Conservation (phyloP, 1,140 invertebrate species). For the Megathymus violae region DNA sequence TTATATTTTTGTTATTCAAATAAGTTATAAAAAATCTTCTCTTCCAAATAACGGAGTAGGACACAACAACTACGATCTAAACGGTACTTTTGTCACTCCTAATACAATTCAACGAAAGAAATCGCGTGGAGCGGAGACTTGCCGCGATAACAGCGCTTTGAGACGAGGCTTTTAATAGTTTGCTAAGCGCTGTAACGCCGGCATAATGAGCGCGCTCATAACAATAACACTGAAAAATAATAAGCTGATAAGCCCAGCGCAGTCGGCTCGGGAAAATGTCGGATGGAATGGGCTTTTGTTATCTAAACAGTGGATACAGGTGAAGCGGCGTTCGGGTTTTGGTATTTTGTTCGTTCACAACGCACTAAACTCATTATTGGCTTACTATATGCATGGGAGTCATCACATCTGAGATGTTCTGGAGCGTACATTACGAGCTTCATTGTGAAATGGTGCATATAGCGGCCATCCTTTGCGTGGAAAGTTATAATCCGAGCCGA, state of each 20-base stretch:
- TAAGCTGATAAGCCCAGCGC: conserved; percentile 45
- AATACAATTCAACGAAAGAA: conserved; percentile 17
- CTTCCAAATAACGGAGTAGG: background rate
- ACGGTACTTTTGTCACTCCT: conserved; percentile 43
- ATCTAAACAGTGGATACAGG: background rate
- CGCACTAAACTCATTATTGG: too few species aligned
- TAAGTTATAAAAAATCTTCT: background rate
- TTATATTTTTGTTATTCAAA: background rate
- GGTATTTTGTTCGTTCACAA: too few species aligned
- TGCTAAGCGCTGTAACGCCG: conserved; percentile 69
- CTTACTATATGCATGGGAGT: too few species aligned
- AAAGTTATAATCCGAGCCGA: too few species aligned
- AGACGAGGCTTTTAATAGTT: conserved; percentile 67
- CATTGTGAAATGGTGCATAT: too few species aligned
- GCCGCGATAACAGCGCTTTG: conserved; percentile 8
- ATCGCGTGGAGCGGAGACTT: conserved; percentile 9
- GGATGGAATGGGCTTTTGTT: background rate
- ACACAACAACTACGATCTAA: background rate
- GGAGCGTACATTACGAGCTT: too few species aligned
- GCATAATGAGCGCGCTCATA: conserved; percentile 63
- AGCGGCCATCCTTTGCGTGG: too few species aligned
- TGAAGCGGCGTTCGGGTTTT: background rate
- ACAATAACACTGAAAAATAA: conserved; percentile 76
- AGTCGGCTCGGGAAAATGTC: conserved; percentile 33
- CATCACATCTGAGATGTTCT: too few species aligned